Base-by-base conservation (phyloP, 2,888 invertebrate genomes). In the Drosophila eohydei region DNA sequence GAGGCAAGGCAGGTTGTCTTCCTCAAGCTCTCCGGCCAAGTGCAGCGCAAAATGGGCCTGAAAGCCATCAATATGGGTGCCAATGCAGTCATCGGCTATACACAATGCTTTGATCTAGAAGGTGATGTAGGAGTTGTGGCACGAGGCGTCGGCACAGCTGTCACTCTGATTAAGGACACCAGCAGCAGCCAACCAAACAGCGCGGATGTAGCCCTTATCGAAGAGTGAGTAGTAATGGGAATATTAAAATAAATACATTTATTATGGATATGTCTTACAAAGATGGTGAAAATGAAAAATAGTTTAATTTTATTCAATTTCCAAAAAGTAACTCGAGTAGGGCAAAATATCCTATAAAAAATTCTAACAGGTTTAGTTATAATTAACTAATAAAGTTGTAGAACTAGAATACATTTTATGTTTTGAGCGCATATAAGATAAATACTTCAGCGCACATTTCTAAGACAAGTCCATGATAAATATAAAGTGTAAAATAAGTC, bases 121-220 rank as follows among this genome's bases (percentile, higher is more conserved):
- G 99, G 99, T 0, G 99, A 99, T 92, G 98, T 98, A 2, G 99
- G 98, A 0, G 97, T 99, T 58, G 98, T 99, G 2, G 98, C 98
- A 0, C 94, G 99, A 78, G 99, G 98, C 12, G 97, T 98, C 65
- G 99, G 99, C 83, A 97, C 97, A 1, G 97, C 97, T 1, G 97
- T 97, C 0, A 96, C 96, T 0, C 93, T 98, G 9, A 94, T 95
- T 2, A 95, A 95, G 91, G 95, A 95, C 82, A 91, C 92, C 26
- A 92, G 92, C 46, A 92, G 92, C 56, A 90, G 70, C 69, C 90
- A 83, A 50, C 91, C 93, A 69, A 87, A 84, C 30, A 89, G 91
- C 21, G 79, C 92, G 2, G 94, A 94, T 64, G 93, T 92, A 72
- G 90, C 92, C 9, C 91, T 93, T 11, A 91, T 93, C 55, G 95